phyloP scores from a whole-genome alignment of 2,113 vertebrate species.

The Siphamia tubifer region DNA sequence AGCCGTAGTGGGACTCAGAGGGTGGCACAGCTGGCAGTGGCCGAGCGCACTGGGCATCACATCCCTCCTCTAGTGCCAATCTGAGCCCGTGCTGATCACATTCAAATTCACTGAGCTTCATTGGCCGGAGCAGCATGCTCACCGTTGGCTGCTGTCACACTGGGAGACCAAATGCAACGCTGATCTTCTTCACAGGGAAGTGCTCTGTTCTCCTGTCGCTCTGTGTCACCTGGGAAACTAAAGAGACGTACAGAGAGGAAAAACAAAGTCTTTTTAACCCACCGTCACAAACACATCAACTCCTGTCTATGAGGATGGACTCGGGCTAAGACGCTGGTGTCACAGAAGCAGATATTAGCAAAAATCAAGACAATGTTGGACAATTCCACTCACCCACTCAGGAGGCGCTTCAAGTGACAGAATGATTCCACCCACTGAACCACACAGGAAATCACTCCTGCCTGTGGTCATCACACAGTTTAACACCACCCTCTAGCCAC shows the following conservation, averaged over 20 bases:
- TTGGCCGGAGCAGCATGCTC: slow-evolving; percentile 49
- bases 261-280: too few relatives aligned
- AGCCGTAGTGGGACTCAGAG: slow-evolving; percentile 47
- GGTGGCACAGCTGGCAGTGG: slow-evolving; percentile 67
- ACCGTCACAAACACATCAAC: too few relatives aligned
- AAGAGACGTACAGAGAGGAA: neutral
- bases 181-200: slow-evolving; percentile 49
- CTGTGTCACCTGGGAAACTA: slow-evolving; percentile 19
- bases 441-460: too few relatives aligned
- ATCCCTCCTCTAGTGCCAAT: slow-evolving; percentile 44
- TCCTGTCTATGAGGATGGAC: too few relatives aligned
- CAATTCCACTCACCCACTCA: too few relatives aligned
- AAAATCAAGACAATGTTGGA: too few relatives aligned
- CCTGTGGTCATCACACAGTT: too few relatives aligned
- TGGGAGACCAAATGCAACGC: slow-evolving; percentile 55
- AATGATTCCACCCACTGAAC: too few relatives aligned
- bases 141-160: slow-evolving; percentile 44
- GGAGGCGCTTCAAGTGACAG: too few relatives aligned
- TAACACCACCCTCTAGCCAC: too few relatives aligned
- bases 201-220: slow-evolving; percentile 8
- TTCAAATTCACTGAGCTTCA: slow-evolving; percentile 69
- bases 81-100: slow-evolving; percentile 58
- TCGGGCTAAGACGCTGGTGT: too few relatives aligned
- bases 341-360: too few relatives aligned
- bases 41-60: slow-evolving; percentile 57